A percentile compares a stretch with the other conserved stretches of the same genome.
Evolutionary conservation across 2,888 invertebrate species (phyloP).

Genomic region (Drosophila pseudotalamancana): DNA sequence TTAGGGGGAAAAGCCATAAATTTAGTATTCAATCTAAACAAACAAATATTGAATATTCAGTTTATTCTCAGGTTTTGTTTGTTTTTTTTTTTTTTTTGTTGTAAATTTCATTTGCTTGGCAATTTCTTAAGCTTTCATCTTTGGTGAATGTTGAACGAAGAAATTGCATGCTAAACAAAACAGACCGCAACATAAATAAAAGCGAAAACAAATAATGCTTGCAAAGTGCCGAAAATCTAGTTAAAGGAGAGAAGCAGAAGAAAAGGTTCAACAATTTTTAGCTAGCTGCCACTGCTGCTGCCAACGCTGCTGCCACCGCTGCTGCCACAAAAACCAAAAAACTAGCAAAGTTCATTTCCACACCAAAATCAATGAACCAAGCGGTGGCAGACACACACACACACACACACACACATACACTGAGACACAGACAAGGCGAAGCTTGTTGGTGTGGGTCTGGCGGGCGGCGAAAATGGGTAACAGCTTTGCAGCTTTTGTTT

Average conservation of each 20-base stretch:
- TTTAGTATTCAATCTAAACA: neutral
- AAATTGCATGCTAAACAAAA: constrained; percentile 73
- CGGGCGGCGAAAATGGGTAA: constrained; percentile 56
- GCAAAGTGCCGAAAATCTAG: constrained; percentile 74
- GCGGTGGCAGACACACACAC: constrained; percentile 31
- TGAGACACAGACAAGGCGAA: constrained; percentile 57
- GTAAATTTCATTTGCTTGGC: constrained; percentile 2
- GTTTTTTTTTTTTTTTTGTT: neutral
- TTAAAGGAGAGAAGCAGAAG: constrained; percentile 22
- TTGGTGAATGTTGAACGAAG: constrained; percentile 4
- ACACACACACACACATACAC: constrained; percentile 12
- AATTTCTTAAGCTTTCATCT: constrained; percentile 9
- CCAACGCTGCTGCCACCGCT: constrained; percentile 3
- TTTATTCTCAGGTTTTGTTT: too few species aligned
- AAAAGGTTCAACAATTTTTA: constrained; percentile 11
- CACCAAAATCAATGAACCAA: constrained; percentile 79
- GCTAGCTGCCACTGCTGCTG: constrained; percentile 12
- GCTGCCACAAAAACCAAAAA: constrained; percentile 50
- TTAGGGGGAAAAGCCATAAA: too few species aligned
- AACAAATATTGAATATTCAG: neutral
- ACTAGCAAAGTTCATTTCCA: constrained; percentile 76
- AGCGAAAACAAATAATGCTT: constrained; percentile 76
- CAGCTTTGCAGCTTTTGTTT: constrained; percentile 79
- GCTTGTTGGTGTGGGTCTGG: constrained; percentile 68
- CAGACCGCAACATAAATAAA: constrained; percentile 74